Conservation (phyloP, 37 sponge, comb jelly and placozoan genomes). For the Axinella damicornis region DNA sequence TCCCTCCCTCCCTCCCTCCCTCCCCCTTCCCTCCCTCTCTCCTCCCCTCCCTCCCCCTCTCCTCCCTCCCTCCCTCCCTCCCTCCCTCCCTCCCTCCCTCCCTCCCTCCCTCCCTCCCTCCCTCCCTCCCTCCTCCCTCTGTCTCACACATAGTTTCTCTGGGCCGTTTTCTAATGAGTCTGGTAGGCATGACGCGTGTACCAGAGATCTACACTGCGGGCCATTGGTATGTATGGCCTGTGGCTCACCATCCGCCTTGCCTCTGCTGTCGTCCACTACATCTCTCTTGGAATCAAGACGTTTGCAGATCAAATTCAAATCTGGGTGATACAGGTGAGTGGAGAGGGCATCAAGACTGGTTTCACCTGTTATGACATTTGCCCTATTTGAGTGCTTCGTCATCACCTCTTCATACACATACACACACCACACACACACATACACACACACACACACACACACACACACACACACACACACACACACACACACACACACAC, state of each 20-base stretch:
- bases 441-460: too few species aligned
- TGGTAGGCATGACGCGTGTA: constrained; percentile 57
- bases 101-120: neutral
- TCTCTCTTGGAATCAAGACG: constrained; percentile 10
- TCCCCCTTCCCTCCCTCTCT: neutral
- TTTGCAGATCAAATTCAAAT: constrained; percentile 11
- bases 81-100: neutral
- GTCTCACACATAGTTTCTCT: constrained; percentile 62
- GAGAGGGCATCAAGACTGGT: too few species aligned
- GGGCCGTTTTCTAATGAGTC: constrained; percentile 76
- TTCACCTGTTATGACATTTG: too few species aligned
- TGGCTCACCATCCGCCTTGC: constrained; percentile 59
- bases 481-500: too few species aligned
- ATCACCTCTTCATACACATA: too few species aligned
- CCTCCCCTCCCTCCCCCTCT: neutral
- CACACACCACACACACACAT: too few species aligned
- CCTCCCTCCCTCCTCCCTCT: too few species aligned
- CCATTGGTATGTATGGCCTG: constrained; percentile 86
- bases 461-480: too few species aligned
- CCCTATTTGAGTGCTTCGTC: too few species aligned
- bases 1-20: too few species aligned
- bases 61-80: neutral
- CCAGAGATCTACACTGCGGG: constrained; percentile 95
- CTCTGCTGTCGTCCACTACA: constrained; percentile 20
- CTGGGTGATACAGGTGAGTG: constrained; percentile 55